Percentiles rank a stretch among this genome's conserved stretches.
phyloP scores from a whole-genome alignment of 2,113 vertebrate species.

The Xiphias gladius region DNA sequence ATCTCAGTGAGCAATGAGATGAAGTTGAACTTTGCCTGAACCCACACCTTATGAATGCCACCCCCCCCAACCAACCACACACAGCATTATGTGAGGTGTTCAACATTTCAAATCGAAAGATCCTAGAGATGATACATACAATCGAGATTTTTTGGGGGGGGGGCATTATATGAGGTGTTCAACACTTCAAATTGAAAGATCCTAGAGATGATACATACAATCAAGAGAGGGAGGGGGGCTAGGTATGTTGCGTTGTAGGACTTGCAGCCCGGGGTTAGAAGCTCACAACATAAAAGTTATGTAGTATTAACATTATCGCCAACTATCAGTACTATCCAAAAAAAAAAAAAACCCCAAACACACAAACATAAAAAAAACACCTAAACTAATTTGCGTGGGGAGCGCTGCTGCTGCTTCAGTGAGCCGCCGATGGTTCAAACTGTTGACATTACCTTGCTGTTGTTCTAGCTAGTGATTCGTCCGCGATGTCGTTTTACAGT shows the following conservation, averaged over 20 bases:
- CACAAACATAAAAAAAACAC: not conserved
- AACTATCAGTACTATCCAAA: not conserved
- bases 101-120: not conserved
- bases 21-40: constrained; percentile 3
- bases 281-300: not conserved
- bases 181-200: not conserved
- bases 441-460: constrained; percentile 66
- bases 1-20: not conserved
- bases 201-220: not conserved
- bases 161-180: no score
- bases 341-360: no score
- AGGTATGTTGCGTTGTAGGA: not conserved
- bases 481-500: constrained; percentile 33
- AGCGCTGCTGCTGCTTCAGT: not conserved
- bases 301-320: not conserved
- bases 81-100: no score
- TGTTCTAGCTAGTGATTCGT: constrained; percentile 55
- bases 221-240: not conserved
- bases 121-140: not conserved
- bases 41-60: not conserved
- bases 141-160: no score
- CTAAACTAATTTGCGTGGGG: constrained; percentile 4
- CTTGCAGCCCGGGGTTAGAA: not conserved
- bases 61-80: not conserved
- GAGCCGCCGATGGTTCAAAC: not conserved